Evolutionary conservation across 2,797 vertebrate species (phyloP), one percentile per base, ranked within the genome.

Genomic region (Coendou prehensilis): DNA sequence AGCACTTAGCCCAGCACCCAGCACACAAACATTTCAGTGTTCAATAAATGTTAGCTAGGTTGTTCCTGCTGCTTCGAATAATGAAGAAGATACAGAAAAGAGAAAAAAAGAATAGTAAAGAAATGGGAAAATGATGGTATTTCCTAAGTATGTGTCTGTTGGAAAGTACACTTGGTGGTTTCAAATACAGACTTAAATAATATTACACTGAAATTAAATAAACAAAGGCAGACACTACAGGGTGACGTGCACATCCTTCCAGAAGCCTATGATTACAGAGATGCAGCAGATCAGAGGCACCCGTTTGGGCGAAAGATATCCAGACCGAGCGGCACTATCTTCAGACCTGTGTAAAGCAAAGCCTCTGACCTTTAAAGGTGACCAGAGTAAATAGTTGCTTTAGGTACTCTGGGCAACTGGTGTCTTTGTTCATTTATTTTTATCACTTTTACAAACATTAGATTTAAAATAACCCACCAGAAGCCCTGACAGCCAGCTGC

Each of bases 231-330:
- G 86, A 75, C 89, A n/a, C 6, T 64, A 2, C 59, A 13, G 22
- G 50, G 6, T 4, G 17, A 71, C 6, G 28, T 1, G 5, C 23
- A 69, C 4, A 76, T 1, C 4, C 11, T 57, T 26, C 28, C 37
- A 5, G 1, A 0, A 52, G 50, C 30, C 87, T 57, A 18, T 13
- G 23, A 28, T 17, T 5, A 1, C 4, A 63, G 14, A 30, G 50
- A 50, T 9, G 54, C 15, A 52, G 20, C 11, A 11, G 20, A 30
- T 9, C 47, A 45, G 22, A 63, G 52, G 11, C 41, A 45, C 10
- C 3, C 0, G 0, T 2, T 9, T 23, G 17, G 50, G 41, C 22
- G 11, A 7, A 75, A 57, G 64, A 37, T 6, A 0, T 10, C 6
- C 5, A 86, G 47, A 64, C 2, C 9, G 52, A 71, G 9, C 1